Percentiles rank a stretch among this genome's conserved stretches.
These are phyloP conservation scores for Onychostruthus taczanowskii DNA, from an alignment of 2,113 vertebrate genomes.

Conservation along the genomic window DNA sequence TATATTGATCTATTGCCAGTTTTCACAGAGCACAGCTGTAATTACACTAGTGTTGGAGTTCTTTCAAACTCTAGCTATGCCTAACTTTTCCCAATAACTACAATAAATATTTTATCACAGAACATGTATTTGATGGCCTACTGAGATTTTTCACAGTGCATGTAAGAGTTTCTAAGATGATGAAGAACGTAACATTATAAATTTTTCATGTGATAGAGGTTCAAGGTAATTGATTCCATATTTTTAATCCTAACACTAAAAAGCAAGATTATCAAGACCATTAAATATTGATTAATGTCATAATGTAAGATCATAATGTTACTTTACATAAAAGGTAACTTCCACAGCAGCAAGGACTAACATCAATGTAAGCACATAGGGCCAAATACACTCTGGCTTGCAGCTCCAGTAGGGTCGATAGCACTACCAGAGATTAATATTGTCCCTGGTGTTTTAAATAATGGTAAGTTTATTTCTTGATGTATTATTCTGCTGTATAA, in stretches of 20 bases:
- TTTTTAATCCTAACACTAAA: conserved; percentile 85
- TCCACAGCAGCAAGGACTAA: conserved; percentile 32
- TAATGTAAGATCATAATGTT: conserved; percentile 76
- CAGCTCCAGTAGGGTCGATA: not conserved
- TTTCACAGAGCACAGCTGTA: conserved; percentile 80
- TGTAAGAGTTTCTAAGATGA: conserved; percentile 89
- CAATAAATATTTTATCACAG: conserved; percentile 99
- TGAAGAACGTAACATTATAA: conserved; percentile 85
- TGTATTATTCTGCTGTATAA: not conserved
- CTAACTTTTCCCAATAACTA: conserved; percentile 89
- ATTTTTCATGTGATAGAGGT: conserved; percentile 86
- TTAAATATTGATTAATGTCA: conserved; percentile 82
- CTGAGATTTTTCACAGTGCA: conserved; percentile 87
- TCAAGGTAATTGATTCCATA: conserved; percentile 85
- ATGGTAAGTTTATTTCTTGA: conserved; percentile 16
- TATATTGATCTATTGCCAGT: conserved; percentile 78
- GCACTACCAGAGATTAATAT: not conserved
- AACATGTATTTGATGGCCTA: conserved; percentile 91
- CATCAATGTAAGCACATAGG: not conserved
- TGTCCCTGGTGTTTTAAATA: conserved; percentile 26
- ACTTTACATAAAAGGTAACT: conserved; percentile 70
- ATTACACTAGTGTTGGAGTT: conserved; percentile 86
- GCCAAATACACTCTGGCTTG: not conserved
- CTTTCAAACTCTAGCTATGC: conserved; percentile 88
- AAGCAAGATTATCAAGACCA: conserved; percentile 81